phyloP scores from a whole-genome alignment of 1,140 invertebrate species.

The Whitmania pigra region DNA sequence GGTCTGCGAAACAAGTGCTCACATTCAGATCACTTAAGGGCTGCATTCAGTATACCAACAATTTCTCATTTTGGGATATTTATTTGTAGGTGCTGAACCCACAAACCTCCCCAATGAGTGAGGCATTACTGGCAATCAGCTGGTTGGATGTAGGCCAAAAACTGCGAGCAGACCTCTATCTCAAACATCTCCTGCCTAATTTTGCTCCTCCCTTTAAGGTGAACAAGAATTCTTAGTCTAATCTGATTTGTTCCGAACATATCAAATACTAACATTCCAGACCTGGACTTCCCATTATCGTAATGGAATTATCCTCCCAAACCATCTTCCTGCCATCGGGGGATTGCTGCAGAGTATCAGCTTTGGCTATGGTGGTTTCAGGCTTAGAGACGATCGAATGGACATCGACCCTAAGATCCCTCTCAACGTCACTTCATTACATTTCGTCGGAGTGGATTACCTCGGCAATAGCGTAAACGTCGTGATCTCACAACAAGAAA shows the following conservation, averaged over 20 bases:
- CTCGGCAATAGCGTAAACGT: slow-evolving; percentile 3
- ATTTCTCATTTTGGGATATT: not conserved
- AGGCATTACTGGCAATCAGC: slow-evolving; percentile 42
- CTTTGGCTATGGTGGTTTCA: slow-evolving; percentile 4
- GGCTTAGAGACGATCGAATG: not conserved
- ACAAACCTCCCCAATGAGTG: slow-evolving; percentile 44
- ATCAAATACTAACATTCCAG: not conserved
- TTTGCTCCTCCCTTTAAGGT: too few species aligned
- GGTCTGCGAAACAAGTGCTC: not conserved
- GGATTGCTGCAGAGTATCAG: not conserved
- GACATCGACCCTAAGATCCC: slow-evolving; percentile 12
- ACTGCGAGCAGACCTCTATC: not conserved
- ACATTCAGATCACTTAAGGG: too few species aligned
- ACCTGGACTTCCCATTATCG: not conserved
- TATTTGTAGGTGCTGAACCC: slow-evolving; percentile 28
- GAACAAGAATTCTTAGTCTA: too few species aligned
- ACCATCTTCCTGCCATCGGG: slow-evolving; percentile 15
- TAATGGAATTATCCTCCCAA: not conserved
- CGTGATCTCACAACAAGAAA: not conserved
- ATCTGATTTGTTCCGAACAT: too few species aligned
- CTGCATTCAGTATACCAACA: not conserved
- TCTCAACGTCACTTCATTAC: not conserved
- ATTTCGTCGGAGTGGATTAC: slow-evolving; percentile 16
- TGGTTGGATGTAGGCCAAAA: slow-evolving; percentile 39
- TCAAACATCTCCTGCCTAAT: too few species aligned